Conservation (phyloP, 2,113 vertebrate species). For the Lutjanus erythropterus region DNA sequence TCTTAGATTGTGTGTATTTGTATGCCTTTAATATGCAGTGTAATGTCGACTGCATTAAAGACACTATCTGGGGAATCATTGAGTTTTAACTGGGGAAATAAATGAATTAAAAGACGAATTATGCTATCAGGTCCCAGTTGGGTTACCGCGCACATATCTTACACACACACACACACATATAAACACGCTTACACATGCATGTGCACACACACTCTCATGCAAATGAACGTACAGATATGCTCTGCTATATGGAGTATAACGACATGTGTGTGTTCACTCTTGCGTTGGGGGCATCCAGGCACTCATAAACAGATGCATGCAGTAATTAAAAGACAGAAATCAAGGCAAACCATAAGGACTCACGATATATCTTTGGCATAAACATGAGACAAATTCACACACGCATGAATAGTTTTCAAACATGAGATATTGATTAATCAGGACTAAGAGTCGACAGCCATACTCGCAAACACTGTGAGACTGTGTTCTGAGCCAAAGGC, state of each 20-base stretch:
- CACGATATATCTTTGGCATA: not conserved
- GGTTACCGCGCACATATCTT: not conserved
- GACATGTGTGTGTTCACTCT: not conserved
- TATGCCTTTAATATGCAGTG: constrained; percentile 30
- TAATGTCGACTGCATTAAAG: constrained; percentile 17
- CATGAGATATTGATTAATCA: not conserved
- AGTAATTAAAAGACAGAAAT: constrained; percentile 30
- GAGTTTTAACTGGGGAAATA: constrained; percentile 50
- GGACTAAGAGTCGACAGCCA: not conserved
- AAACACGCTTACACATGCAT: not conserved
- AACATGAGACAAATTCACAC: not conserved
- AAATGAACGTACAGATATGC: not conserved
- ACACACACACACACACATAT: not conserved
- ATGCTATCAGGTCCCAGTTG: constrained; percentile 18
- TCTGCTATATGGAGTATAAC: not conserved
- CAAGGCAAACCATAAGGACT: not conserved
- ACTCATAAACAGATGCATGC: constrained; percentile 14
- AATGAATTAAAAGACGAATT: constrained; percentile 45
- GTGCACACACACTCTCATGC: constrained; percentile 3
- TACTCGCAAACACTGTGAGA: not conserved
- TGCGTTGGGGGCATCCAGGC: not conserved
- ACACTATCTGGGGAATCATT: constrained; percentile 8
- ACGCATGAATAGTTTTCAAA: not conserved
- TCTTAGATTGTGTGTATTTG: constrained; percentile 4
- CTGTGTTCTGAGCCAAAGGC: not conserved